These are phyloP conservation scores for Dryas iulia DNA, from an alignment of 1,140 invertebrate species.

Conservation along the genomic window DNA sequence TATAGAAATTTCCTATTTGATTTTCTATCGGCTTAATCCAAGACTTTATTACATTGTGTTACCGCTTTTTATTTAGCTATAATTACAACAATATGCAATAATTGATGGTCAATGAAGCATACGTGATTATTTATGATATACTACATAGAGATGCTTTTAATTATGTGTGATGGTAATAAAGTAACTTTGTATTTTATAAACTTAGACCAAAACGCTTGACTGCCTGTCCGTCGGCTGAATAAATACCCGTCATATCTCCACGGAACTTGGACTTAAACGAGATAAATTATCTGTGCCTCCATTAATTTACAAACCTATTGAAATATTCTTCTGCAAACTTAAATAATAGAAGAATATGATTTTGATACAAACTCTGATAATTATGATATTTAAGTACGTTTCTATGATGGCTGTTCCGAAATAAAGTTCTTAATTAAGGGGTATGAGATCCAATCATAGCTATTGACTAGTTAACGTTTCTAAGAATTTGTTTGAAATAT, in stretches of 20 bases:
- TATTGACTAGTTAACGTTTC: slow-evolving; percentile 2
- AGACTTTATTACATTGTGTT: slow-evolving; percentile 13
- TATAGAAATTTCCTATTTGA: slow-evolving; percentile 23
- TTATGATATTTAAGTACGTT: not conserved
- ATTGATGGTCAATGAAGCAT: not conserved
- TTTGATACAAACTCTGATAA: not conserved
- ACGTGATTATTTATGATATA: not conserved
- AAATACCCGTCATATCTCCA: slow-evolving; percentile 25
- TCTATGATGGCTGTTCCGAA: not conserved
- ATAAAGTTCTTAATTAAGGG: not conserved
- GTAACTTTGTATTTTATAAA: too few species aligned
- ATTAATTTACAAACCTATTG: not conserved
- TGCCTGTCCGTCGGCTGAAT: slow-evolving; percentile 23
- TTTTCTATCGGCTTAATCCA: slow-evolving; percentile 22
- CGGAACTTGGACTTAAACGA: not conserved
- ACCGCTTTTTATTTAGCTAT: not conserved
- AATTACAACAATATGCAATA: not conserved
- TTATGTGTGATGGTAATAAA: not conserved
- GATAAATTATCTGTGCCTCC: not conserved
- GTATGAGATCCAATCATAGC: slow-evolving; percentile 1
- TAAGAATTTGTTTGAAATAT: slow-evolving; percentile 13
- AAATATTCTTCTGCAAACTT: not conserved
- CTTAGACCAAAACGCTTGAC: slow-evolving; percentile 10
- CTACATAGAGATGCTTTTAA: not conserved
- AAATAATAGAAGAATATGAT: not conserved